Percentiles rank a stretch among this genome's conserved stretches.
phyloP scores from a whole-genome alignment of 2,888 invertebrate genomes.

The Arrhopalites spinosus region DNA sequence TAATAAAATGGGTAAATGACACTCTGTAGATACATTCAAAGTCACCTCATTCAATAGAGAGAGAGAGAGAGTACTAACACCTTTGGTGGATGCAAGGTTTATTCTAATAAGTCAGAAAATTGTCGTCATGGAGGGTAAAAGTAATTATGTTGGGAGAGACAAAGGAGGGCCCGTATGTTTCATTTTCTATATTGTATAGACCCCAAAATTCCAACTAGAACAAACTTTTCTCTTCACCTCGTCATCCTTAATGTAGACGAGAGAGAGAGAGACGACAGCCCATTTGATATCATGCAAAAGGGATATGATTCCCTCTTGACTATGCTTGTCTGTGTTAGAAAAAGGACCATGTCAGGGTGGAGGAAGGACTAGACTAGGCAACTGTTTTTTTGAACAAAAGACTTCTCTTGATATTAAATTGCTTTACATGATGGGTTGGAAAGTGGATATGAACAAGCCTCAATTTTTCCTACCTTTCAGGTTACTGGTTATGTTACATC shows the following conservation, averaged over 20 bases:
- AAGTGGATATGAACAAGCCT: not conserved
- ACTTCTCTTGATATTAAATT: conserved; percentile 1
- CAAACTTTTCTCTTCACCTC: not conserved
- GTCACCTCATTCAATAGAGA: no score
- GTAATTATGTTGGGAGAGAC: not conserved
- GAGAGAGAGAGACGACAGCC: not conserved
- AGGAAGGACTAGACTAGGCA: no score
- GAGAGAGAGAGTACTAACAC: no score
- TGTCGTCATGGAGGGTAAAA: no score
- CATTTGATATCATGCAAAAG: not conserved
- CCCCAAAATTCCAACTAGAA: not conserved
- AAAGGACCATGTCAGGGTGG: no score
- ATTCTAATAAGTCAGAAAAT: no score
- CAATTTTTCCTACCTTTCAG: conserved; percentile 11
- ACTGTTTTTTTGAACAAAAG: no score
- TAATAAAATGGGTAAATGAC: no score
- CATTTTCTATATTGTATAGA: not conserved
- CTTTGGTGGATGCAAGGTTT: no score
- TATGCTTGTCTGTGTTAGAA: not conserved
- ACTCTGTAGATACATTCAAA: no score
- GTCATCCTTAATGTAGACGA: not conserved
- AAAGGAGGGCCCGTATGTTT: not conserved
- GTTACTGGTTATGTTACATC: no score
- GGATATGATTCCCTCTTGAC: no score
- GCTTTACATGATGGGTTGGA: not conserved